Evolutionary conservation across 2,797 vertebrate genomes (phyloP), one percentile per base, ranked within the genome.

Genomic region (Hemitrygon akajei): DNA sequence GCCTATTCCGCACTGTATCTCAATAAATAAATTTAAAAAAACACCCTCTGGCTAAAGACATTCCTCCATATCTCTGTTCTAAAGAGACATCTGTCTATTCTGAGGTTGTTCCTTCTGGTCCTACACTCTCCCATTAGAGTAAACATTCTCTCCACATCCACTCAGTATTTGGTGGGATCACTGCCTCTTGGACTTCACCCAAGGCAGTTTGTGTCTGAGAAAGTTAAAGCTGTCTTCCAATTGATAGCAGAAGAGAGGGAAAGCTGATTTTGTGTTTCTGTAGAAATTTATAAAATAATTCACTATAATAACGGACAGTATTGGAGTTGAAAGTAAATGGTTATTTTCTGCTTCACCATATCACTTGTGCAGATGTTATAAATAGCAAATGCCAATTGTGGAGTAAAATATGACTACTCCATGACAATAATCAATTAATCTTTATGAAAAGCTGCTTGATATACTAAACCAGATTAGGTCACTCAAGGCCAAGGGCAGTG

Each of bases 371-470:
- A 56, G 71, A 93, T 76, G 14, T n/a, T 93, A 76, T 25, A 58
- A 93, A 27, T 56, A 7, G 25, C 71, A n/a, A 56, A 40, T 9
- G 7, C 0, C 71, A 93, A 93, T 76, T 56, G 69, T n/a, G 91
- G 71, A 58, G 71, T 12, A 30, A 40, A 75, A 56, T 30, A 37
- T 76, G 27, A 5, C 69, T 30, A 73, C 71, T 75, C 37, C 22
- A 30, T 93, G 75, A n/a, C 63, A 93, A 76, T 11, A 27, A 56
- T 76, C 37, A 47, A 93, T 76, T 93, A 93, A 93, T 76, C 71
- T 91, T 91, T 40, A 71, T 47, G 89, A 37, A 91, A 91, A 91
- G 73, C 27, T 20, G 25, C 71, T 75, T 76, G 71, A 58, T 71
- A 76, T 56, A 27, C 40, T 56, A n/a, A 76, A 76, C 76, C 27